Base-by-base conservation (phyloP, 2,113 vertebrate genomes). In the Dipodomys spectabilis region DNA sequence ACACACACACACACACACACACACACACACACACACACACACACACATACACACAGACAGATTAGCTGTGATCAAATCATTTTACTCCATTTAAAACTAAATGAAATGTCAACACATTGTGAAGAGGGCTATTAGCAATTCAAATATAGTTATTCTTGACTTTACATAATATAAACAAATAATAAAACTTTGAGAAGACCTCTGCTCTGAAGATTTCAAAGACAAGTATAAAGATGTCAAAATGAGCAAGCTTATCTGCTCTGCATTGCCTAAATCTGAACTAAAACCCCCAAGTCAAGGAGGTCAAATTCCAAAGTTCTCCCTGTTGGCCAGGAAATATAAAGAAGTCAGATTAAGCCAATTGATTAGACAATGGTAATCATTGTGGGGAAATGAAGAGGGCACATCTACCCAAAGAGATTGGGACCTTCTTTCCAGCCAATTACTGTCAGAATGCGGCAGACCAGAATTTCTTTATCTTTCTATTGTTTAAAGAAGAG, bases 31-130 rank as follows among this genome's bases (percentile, higher is more conserved):
- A 73, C 84, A 45, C 90, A 86, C 94, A 95, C 91, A 92, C 92
- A 84, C 57, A 80, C 65, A 86, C 88, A 88, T 82, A 88, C 88
- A 88, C 90, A 88, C 94, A 95, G 87, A 93, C 49, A 12, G 64
- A 94, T 88, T 96, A 96, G 96, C 75, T 82, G 73, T 90, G 45
- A 25, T 67, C 65, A 88, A 86, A 86, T 86, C 84, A 45, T 94
- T 94, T 95, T 93, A 82, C n/a, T 94, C 62, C 79, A 77, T 75
- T 96, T 88, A 95, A 91, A 96, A 85, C 83, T 84, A 95, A 78
- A 78, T 85, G 84, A 96, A 94, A 96, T 86, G 69, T 92, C 84
- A 94, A 90, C 62, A 65, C n/a, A 60, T 90, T 91, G 68, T 86
- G 85, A 95, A 94, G 69, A 84, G 28, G 45, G 30, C 77, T 87